Percentiles rank a stretch among this genome's conserved stretches.
phyloP scores from a whole-genome alignment of 2,888 invertebrate species.

The Coronaproctus castanopsis region DNA sequence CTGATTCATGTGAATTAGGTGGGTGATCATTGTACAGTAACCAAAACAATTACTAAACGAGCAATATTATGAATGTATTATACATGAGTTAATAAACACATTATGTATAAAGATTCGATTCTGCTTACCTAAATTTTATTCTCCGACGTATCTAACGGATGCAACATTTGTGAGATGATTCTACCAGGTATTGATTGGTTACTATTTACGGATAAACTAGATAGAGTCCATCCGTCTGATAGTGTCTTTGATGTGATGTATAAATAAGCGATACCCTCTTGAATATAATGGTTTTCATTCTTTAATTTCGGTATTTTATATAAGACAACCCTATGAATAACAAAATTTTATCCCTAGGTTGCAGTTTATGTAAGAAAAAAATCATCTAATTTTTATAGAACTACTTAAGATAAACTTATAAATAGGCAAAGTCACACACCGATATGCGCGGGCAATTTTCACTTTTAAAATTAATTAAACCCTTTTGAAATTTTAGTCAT shows the following conservation, averaged over 20 bases:
- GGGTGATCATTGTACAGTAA: constrained; percentile 75
- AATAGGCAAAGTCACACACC: no score
- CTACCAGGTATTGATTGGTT: constrained; percentile 41
- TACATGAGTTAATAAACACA: no score
- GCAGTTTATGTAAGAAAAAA: no score
- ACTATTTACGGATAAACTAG: constrained; percentile 38
- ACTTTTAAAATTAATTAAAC: no score
- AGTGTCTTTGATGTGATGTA: constrained; percentile 30
- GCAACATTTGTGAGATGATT: constrained; percentile 31
- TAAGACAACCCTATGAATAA: constrained; percentile 48
- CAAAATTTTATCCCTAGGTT: no score
- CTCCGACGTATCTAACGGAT: background rate
- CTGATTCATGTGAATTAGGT: constrained; percentile 37
- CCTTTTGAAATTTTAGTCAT: no score
- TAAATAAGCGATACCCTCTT: constrained; percentile 44
- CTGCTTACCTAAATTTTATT: background rate
- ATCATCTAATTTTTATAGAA: no score
- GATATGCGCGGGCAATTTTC: no score
- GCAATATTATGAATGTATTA: constrained; percentile 15
- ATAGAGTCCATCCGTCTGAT: constrained; percentile 39
- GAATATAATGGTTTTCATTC: constrained; percentile 32
- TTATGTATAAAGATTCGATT: no score
- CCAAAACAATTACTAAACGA: constrained; percentile 25
- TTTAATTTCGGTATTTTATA: constrained; percentile 56
- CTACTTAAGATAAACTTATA: no score